Percentiles rank a stretch among this genome's conserved stretches.
Evolutionary conservation across 37 sponge, comb jelly and placozoan genomes (phyloP).

Genomic region (Cliona cf. orientalis): DNA sequence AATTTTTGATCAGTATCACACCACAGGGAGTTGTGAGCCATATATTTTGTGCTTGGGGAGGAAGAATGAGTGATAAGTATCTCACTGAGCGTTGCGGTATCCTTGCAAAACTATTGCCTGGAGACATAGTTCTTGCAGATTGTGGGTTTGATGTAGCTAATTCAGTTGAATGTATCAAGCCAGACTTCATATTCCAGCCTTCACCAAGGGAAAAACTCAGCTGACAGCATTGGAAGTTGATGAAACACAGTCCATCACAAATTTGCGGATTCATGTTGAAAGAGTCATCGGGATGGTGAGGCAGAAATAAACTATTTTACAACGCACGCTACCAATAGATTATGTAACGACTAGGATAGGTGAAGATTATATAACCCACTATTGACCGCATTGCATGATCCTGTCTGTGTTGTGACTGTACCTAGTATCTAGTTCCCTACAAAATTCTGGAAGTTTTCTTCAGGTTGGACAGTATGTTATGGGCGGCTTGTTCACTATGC

Average conservation of each 20-base stretch:
- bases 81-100: conserved; percentile 72
- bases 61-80: conserved; percentile 72
- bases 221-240: conserved; percentile 59
- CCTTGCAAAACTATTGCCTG: conserved; percentile 65
- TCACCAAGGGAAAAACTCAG: conserved; percentile 73
- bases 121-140: conserved; percentile 78
- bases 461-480: too few species aligned
- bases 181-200: conserved; percentile 66
- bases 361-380: too few species aligned
- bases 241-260: conserved; percentile 65
- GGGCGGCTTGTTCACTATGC: too few species aligned
- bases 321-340: too few species aligned
- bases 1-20: conserved; percentile 61
- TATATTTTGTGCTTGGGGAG: conserved; percentile 74
- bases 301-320: conserved; percentile 65
- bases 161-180: conserved; percentile 56
- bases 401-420: too few species aligned
- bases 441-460: too few species aligned
- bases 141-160: conserved; percentile 79
- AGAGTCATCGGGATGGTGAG: conserved; percentile 65
- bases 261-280: conserved; percentile 87
- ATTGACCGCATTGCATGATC: conserved; percentile 57
- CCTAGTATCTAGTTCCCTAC: too few species aligned
- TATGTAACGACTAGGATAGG: too few species aligned
- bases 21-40: conserved; percentile 74